Evolutionary conservation across 2,888 invertebrate species (phyloP).

Genomic region (Arctia plantaginis): DNA sequence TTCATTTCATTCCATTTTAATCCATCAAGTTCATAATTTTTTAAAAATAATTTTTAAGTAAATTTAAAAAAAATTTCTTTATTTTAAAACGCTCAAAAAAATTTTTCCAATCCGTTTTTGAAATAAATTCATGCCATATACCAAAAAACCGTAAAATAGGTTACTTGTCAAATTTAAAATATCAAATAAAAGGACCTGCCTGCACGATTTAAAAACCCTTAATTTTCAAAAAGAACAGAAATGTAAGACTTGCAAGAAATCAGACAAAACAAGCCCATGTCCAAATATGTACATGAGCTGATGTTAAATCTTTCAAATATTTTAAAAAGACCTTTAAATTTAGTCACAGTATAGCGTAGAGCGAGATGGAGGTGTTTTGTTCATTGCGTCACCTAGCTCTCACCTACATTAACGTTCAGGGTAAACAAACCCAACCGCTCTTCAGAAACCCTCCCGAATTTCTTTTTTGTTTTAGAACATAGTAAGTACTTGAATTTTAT

Average conservation of each 20-base stretch:
- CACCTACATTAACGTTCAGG: not conserved
- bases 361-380: not conserved
- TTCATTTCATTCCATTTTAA: not conserved
- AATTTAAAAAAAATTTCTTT: not conserved
- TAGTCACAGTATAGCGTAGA: not conserved
- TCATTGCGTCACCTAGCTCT: not conserved
- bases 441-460: not conserved
- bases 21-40: not conserved
- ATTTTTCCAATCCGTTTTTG: not conserved
- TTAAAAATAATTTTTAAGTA: not conserved
- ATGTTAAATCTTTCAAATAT: not conserved
- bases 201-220: too few species aligned
- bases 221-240: not conserved
- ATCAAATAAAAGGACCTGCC: not conserved
- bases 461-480: not conserved
- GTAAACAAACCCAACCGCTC: not conserved
- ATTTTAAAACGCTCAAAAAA: not conserved
- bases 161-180: not conserved
- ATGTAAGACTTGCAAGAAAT: not conserved
- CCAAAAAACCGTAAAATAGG: not conserved
- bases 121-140: not conserved
- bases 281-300: not conserved
- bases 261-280: not conserved
- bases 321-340: not conserved
- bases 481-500: not conserved